phyloP scores from a whole-genome alignment of 2,888 invertebrate genomes.

The Gryllus longicercus region DNA sequence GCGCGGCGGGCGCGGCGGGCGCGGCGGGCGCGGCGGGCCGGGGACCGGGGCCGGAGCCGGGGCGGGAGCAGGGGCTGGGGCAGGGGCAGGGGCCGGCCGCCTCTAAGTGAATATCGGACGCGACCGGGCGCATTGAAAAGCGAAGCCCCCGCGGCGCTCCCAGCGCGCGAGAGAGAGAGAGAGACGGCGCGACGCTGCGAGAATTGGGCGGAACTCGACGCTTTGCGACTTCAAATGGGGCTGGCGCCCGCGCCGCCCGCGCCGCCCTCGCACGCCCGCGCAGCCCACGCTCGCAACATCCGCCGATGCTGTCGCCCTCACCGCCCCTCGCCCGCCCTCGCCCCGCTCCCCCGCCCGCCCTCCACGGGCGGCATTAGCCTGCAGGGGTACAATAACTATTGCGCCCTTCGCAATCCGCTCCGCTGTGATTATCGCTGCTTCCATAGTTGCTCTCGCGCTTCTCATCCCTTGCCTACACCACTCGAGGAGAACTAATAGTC shows the following conservation, averaged over 20 bases:
- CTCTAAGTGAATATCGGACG: constrained; percentile 17
- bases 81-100: neutral
- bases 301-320: neutral
- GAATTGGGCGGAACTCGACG: neutral
- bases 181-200: neutral
- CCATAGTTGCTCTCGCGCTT: no score
- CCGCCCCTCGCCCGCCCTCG: no score
- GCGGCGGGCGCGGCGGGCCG: neutral
- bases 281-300: neutral
- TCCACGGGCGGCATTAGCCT: no score
- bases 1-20: neutral
- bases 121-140: neutral
- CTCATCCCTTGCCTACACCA: no score
- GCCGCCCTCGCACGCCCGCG: neutral
- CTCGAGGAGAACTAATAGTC: no score
- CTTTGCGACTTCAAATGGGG: constrained; percentile 6
- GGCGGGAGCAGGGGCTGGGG: neutral
- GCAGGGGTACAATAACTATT: no score
- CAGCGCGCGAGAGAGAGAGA: neutral
- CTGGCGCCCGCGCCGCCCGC: neutral
- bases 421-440: no score
- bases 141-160: neutral
- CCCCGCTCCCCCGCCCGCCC: no score
- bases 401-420: no score
- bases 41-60: neutral